These are phyloP conservation scores for Deilephila elpenor DNA, from an alignment of 2,888 invertebrate species.

Conservation along the genomic window DNA sequence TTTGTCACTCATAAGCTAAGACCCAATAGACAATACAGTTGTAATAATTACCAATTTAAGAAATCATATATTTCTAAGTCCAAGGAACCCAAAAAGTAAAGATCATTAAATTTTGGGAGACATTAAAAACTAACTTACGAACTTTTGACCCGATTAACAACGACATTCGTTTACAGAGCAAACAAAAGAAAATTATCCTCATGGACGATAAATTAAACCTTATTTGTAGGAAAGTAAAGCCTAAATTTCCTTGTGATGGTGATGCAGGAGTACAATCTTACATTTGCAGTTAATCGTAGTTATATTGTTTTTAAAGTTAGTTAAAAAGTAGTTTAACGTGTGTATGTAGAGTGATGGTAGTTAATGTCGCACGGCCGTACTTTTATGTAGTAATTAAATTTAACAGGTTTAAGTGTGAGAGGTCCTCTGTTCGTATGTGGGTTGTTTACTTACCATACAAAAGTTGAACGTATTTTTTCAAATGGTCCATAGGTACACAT, in stretches of 20 bases:
- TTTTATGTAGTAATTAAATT: conserved; percentile 60
- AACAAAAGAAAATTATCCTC: conserved; percentile 35
- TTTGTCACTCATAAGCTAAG: too few species aligned
- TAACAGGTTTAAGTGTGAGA: conserved; percentile 51
- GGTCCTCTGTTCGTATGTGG: conserved; percentile 40
- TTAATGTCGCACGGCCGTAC: conserved; percentile 37
- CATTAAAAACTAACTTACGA: conserved; percentile 48
- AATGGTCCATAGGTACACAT: not conserved
- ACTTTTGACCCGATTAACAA: conserved; percentile 60
- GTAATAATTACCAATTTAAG: too few species aligned
- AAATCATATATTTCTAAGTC: not conserved
- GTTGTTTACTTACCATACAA: not conserved
- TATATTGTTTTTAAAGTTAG: conserved; percentile 17
- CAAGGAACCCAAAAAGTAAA: conserved; percentile 43
- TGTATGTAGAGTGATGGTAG: conserved; percentile 3
- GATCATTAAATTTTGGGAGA: conserved; percentile 41
- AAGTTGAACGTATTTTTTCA: not conserved
- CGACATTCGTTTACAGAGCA: conserved; percentile 52
- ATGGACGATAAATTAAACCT: conserved; percentile 9
- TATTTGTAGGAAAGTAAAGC: not conserved
- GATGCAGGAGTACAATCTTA: conserved; percentile 3
- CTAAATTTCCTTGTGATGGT: not conserved
- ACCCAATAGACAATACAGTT: too few species aligned
- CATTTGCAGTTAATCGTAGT: conserved; percentile 4
- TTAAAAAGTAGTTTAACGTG: conserved; percentile 34